Conservation (phyloP, 2,113 vertebrate species). For the Tapirus terrestris region DNA sequence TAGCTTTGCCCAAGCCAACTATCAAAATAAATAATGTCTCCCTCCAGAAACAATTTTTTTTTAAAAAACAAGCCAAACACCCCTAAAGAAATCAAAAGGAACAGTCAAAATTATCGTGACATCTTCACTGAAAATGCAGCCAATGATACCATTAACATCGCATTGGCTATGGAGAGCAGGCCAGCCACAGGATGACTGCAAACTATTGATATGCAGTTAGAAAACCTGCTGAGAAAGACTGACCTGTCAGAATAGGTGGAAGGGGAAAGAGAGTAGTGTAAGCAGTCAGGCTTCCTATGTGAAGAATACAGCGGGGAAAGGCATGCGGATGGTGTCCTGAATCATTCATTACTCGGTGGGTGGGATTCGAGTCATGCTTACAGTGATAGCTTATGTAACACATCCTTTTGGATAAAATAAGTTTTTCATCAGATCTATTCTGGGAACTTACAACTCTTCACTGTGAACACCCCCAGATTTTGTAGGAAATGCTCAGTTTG, state of each 20-base stretch:
- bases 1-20: not conserved
- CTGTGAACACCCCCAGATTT: not conserved
- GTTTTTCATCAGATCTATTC: not conserved
- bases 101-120: not conserved
- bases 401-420: not conserved
- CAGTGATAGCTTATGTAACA: not conserved
- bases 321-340: not conserved
- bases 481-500: not conserved
- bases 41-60: not conserved
- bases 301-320: not conserved
- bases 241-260: not conserved
- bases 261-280: fast-evolving
- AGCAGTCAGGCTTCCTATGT: not conserved
- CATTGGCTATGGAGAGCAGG: not conserved
- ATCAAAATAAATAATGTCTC: not conserved
- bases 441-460: not conserved
- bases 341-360: not conserved
- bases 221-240: not conserved
- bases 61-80: not conserved
- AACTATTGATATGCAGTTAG: not conserved
- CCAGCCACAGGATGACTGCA: too few species aligned
- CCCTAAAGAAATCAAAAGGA: not conserved
- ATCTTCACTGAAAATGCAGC: not conserved
- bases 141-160: not conserved
- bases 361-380: not conserved